These are phyloP conservation scores for Kryphioiulus occultus DNA, from an alignment of 2,888 invertebrate genomes.

Conservation along the genomic window DNA sequence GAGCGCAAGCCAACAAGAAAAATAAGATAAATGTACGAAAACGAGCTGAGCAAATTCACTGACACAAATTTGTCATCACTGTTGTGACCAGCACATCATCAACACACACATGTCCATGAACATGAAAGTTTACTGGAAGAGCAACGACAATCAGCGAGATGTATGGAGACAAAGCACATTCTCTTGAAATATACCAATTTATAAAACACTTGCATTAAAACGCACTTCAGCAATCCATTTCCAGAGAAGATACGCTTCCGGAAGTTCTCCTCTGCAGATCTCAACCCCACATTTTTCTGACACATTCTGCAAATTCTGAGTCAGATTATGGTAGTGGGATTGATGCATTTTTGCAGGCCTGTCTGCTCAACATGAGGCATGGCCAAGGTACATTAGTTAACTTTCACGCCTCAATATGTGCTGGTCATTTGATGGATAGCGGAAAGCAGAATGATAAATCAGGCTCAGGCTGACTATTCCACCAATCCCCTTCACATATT, in stretches of 20 bases:
- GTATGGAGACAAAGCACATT: too few relatives aligned
- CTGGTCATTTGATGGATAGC: constrained; percentile 22
- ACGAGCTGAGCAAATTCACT: too few relatives aligned
- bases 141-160: too few relatives aligned
- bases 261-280: background rate
- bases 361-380: background rate
- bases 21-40: too few relatives aligned
- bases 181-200: too few relatives aligned
- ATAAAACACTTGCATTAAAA: background rate
- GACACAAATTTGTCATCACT: too few relatives aligned
- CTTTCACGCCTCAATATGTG: constrained; percentile 31
- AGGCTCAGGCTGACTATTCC: background rate
- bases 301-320: background rate
- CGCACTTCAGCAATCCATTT: background rate
- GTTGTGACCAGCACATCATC: too few relatives aligned
- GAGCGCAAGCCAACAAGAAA: too few relatives aligned
- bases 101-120: too few relatives aligned
- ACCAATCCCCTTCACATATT: background rate
- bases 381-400: background rate
- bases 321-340: background rate
- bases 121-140: too few relatives aligned
- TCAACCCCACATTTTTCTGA: background rate
- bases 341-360: background rate
- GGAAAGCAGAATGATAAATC: constrained; percentile 16
- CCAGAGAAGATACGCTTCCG: background rate